Base-by-base conservation (phyloP, 2,113 vertebrate genomes). In the Platichthys stellatus region DNA sequence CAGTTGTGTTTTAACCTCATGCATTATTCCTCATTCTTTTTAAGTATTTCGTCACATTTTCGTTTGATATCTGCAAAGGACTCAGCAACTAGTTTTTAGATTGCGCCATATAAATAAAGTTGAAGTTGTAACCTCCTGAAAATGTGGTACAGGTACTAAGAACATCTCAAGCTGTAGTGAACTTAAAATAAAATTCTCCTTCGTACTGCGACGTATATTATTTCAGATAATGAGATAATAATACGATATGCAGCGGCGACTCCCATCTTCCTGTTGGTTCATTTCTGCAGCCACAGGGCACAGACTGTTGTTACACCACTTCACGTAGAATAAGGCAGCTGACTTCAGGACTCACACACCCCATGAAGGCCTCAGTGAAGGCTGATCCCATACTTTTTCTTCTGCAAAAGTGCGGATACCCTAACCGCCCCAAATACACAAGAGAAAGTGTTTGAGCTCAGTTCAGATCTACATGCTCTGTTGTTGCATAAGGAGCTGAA, bases 251-350 rank as follows among this genome's bases (percentile, higher is more conserved):
- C 31, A 31, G 31, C 31, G 31, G 6, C 31, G 31, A 31, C 31
- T 31, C 31, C 31, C 31, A 31, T 31, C 31, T 31, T 31, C 60
- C 18, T 74, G 71, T 68, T 56, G 31, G 63, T 24, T 54, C 28
- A 63, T 81, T 84, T 82, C 38, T 64, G 26, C 71, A 66, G 80
- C 82, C 80, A 67, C 75, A 77, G 80, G 84, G 47, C 47, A 74
- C 10, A 59, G 62, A 68, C 21, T 76, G 73, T 47, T 63, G 24
- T 82, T 77, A 66, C 78, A 58, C 43, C 58, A 81, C 72, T 60
- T 71, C 40, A 57, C 4, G 13, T 31, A 4, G 40, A 43, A 13
- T 11, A 18, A 70, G 0, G 4, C 49, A 49, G 60, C 60, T 53
- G 20, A 5, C 72, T 35, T 53, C 51, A 76, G 49, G 56, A 47